Conservation (phyloP, 1,140 invertebrate species). For the Pentalonia nigronervosa region DNA sequence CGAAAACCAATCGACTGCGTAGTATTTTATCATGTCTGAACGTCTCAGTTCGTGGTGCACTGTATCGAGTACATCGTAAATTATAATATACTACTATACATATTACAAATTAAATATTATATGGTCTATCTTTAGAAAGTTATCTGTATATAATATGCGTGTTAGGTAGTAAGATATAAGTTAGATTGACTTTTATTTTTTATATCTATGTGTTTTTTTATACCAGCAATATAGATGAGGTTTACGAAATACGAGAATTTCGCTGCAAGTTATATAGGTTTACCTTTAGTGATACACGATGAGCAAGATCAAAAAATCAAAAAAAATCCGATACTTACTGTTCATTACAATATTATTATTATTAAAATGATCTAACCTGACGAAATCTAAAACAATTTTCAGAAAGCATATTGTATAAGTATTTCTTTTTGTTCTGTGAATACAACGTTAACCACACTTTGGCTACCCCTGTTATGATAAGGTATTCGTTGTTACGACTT, state of each 20-base stretch:
- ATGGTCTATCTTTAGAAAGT: neutral
- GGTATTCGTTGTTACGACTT: neutral
- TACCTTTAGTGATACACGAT: too few relatives aligned
- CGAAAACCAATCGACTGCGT: neutral
- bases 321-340: neutral
- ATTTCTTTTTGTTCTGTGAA: neutral
- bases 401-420: too few relatives aligned
- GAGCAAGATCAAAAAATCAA: neutral
- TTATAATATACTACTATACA: neutral
- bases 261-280: neutral
- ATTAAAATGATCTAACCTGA: neutral
- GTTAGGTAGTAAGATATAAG: too few relatives aligned
- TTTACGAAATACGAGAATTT: neutral
- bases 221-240: neutral
- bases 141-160: neutral
- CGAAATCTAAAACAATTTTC: too few relatives aligned
- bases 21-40: neutral
- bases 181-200: too few relatives aligned
- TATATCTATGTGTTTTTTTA: too few relatives aligned
- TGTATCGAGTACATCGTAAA: neutral
- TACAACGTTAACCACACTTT: neutral
- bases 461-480: too few relatives aligned
- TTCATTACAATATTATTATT: neutral
- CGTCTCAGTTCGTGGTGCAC: neutral
- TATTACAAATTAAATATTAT: too few relatives aligned